Base-by-base conservation (phyloP, 2,888 invertebrate genomes). In the Clunio marinus region DNA sequence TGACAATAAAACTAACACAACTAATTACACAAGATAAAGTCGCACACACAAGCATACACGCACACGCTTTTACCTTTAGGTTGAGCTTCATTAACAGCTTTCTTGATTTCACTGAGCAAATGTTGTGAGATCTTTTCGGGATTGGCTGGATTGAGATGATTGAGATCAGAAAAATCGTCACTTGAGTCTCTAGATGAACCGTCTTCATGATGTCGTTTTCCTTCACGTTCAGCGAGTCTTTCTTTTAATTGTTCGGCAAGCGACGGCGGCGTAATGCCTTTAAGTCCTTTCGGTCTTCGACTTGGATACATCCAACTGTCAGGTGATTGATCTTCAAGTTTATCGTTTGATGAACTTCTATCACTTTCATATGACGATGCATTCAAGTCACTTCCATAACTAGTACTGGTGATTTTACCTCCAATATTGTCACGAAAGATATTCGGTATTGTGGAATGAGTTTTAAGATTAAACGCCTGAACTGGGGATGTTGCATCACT, bases 71-170 rank as follows among this genome's bases (percentile, higher is more conserved):
- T 80, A 91, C 91, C 91, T 88, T 89, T 85, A 71, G 90, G 89
- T 81, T 90, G 91, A 72, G 91, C 91, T 81, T 92, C 91, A 79
- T 86, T 90, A 74, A 93, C 92, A 73, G 92, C 91, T 79, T 90
- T 90, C 71, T 91, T 84, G 75, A 92, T 92, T 83, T 92, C 92
- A 79, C 91, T 91, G 72, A 91, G 87, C 73, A 93, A 83, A 76
- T 89, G 88, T 80, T 91, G 89, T 74, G 88, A 88, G 75, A 86
- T 87, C 78, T 83, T 86, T 79, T 86, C 86, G 72, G 87, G 81
- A n/a, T n/a, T n/a, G 78, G 84, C 86, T 72, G 83, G 85, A 74
- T 81, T 80, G 76, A 82, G 81, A 65, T 77, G 82, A 75, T 83
- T 84, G 72, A 85, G 79, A 76, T 86, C 86, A 71, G 81, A 81